Conservation (phyloP, 2,113 vertebrate genomes). For the Sardina pilchardus region DNA sequence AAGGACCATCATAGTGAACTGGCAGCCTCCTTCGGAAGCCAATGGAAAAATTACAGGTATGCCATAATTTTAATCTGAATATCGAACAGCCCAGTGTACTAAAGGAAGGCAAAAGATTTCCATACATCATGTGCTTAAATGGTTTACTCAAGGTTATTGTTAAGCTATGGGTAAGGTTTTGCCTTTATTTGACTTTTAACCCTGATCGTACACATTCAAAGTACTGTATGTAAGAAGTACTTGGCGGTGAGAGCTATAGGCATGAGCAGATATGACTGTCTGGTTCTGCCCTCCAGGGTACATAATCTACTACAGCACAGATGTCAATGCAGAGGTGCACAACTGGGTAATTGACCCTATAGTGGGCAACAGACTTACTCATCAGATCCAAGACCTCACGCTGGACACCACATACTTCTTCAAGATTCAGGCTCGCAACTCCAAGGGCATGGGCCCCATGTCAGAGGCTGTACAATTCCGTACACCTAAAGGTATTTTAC, state of each 20-base stretch:
- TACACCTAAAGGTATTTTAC: constrained; percentile 85
- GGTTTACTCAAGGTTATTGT: neutral
- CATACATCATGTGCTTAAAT: neutral
- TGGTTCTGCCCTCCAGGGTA: constrained; percentile 76
- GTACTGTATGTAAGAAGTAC: neutral
- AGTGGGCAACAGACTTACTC: constrained; percentile 92
- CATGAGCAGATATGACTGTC: neutral
- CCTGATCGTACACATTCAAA: neutral
- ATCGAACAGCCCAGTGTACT: neutral
- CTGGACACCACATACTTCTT: constrained; percentile 97
- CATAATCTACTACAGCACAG: constrained; percentile 98
- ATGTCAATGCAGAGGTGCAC: constrained; percentile 93
- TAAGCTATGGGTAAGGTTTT: neutral
- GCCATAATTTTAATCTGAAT: neutral
- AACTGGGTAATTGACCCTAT: constrained; percentile 98
- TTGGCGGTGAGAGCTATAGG: neutral
- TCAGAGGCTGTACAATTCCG: constrained; percentile 95
- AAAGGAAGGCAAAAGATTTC: neutral
- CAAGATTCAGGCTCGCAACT: constrained; percentile 98
- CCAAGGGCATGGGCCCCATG: constrained; percentile 98
- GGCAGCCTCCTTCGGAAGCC: constrained; percentile 97
- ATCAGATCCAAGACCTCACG: constrained; percentile 97
- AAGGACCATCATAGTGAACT: constrained; percentile 96
- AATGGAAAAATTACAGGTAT: constrained; percentile 97
- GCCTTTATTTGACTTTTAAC: neutral